Evolutionary conservation across 2,888 invertebrate species (phyloP).

Genomic region (Caenorhabditis sp.): DNA sequence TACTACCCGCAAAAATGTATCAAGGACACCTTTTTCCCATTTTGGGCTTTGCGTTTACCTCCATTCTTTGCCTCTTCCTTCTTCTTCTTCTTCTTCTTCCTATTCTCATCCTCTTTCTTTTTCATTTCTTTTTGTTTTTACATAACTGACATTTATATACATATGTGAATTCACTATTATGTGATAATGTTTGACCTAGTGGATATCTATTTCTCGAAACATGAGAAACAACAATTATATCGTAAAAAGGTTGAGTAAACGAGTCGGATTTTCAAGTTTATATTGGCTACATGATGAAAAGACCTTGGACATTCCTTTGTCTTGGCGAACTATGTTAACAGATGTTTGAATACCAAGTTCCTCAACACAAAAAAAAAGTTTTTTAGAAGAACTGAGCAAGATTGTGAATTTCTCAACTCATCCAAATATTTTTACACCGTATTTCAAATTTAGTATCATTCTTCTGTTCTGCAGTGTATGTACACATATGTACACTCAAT

Average conservation of each 20-base stretch:
- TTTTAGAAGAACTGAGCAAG: no score
- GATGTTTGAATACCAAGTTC: not conserved
- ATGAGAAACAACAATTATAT: not conserved
- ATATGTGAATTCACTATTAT: constrained; percentile 15
- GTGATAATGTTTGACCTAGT: constrained; percentile 1
- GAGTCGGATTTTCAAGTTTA: no score
- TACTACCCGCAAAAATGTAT: not conserved
- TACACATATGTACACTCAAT: not conserved
- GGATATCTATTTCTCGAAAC: not conserved
- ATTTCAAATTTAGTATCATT: no score
- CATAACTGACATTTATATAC: constrained; percentile 10
- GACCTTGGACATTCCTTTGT: constrained; percentile 1
- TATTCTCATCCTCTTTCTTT: constrained; percentile 8
- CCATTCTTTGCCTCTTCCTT: not conserved
- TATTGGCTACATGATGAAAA: no score
- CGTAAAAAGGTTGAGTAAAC: not conserved
- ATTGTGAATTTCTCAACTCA: no score
- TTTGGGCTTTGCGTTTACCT: not conserved
- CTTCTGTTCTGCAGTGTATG: no score
- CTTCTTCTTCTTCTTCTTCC: constrained; percentile 5
- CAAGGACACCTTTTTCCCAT: constrained; percentile 4
- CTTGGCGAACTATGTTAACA: not conserved
- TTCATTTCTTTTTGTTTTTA: constrained; percentile 3
- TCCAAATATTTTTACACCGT: no score
- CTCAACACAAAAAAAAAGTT: no score